Evolutionary conservation across 2,113 vertebrate species (phyloP), one percentile per base, ranked within the genome.

Genomic region (Pygoscelis antarcticus): DNA sequence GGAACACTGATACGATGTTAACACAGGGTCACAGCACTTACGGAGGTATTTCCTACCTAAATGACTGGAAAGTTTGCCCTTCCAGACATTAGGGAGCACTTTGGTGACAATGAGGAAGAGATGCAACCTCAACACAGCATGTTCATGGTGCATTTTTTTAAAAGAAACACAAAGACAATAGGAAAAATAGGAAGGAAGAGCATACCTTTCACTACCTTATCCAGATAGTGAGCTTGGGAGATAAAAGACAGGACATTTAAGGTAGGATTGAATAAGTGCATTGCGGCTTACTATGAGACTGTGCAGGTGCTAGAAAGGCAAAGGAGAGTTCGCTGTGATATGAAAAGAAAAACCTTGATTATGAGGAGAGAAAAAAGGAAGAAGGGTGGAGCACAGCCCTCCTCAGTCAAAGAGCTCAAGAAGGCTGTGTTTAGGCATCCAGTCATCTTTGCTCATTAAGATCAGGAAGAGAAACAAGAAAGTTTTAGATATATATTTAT

Each of bases 201-300:
- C 99, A 97, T 99, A 99, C 99, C 99, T 99, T 99, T 99, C 99
- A 99, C 99, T 99, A 99, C 99, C 99, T 99, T 99, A 99, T 99
- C 99, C 99, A 99, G 99, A 99, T 99, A 99, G 99, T 99, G 99
- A 99, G 99, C 99, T 99, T 99, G 99, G 99, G 98, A 99, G 98
- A 99, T 99, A 99, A 99, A 99, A 99, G 99, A 99, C 99, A 99
- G 98, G 99, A 99, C 99, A 99, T 99, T 98, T 99, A 99, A 99
- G 98, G 99, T 98, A 99, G 98, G 98, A 98, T 99, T 98, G 97
- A 99, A 98, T 96, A 97, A 98, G 97, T 97, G 89, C 96, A 97
- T 89, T 85, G 96, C 96, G 30, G 96, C 93, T 98, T 98, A 95
- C 95, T 98, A 98, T 65, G 69, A 95, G 95, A 98, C 93, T 97